phyloP scores from a whole-genome alignment of 2,113 vertebrate species.

The zebrafish (Danio rerio) region DNA sequence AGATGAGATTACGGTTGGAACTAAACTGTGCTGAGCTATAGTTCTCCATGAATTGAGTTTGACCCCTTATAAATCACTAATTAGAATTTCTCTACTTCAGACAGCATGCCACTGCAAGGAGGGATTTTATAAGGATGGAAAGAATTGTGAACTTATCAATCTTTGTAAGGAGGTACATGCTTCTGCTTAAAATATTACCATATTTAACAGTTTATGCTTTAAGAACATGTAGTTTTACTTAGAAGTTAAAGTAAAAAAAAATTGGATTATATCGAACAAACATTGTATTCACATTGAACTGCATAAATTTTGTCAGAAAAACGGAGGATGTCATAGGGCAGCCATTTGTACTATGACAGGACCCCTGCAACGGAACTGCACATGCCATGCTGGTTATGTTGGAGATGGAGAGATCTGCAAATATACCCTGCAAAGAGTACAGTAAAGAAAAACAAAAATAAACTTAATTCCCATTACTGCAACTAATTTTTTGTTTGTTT shows the following conservation, averaged over 20 bases:
- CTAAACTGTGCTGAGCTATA: no score
- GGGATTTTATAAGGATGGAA: slow-evolving; percentile 82
- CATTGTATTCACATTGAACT: no score
- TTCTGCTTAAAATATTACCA: no score
- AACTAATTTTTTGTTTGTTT: not conserved
- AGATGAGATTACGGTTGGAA: no score
- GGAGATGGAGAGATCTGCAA: slow-evolving; percentile 87
- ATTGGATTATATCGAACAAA: no score
- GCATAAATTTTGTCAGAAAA: slow-evolving; percentile 74
- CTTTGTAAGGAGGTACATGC: slow-evolving; percentile 80
- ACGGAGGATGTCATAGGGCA: slow-evolving; percentile 84
- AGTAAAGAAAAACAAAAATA: not conserved
- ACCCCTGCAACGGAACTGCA: slow-evolving; percentile 78
- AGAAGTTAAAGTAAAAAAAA: no score
- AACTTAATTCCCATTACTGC: no score
- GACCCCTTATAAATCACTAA: no score
- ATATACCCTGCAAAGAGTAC: slow-evolving; percentile 82
- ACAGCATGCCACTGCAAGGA: slow-evolving; percentile 83
- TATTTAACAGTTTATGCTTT: no score
- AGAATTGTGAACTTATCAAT: slow-evolving; percentile 78
- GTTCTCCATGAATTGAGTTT: no score
- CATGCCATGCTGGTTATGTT: slow-evolving; percentile 70
- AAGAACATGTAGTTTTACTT: no score
- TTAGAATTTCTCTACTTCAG: slow-evolving; percentile 67
- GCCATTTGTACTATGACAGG: slow-evolving; percentile 82